Conservation (phyloP, 1,140 invertebrate genomes). For the Ips typographus region DNA sequence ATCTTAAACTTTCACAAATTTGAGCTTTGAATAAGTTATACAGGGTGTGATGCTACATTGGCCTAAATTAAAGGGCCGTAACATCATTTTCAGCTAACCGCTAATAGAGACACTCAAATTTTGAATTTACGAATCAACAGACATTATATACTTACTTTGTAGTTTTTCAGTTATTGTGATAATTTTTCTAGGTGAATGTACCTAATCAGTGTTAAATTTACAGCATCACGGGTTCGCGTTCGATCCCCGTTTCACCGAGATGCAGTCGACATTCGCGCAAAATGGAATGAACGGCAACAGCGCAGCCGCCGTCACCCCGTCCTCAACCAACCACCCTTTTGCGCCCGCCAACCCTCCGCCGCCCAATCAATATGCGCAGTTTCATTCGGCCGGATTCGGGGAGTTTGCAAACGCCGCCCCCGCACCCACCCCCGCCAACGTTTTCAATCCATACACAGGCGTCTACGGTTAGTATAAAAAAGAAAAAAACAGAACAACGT, state of each 20-base stretch:
- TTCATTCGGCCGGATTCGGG: constrained; percentile 54
- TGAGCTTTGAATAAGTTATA: too few relatives aligned
- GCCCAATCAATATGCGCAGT: constrained; percentile 54
- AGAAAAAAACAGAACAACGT: not conserved
- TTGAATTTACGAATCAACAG: too few relatives aligned
- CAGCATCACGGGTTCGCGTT: constrained; percentile 7
- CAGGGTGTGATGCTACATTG: too few relatives aligned
- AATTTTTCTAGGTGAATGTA: too few relatives aligned
- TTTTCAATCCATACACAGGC: constrained; percentile 59
- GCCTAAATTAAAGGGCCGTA: too few relatives aligned
- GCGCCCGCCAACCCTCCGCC: constrained; percentile 28
- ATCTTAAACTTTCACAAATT: too few relatives aligned
- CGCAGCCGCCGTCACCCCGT: constrained; percentile 40
- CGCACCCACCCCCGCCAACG: constrained; percentile 47
- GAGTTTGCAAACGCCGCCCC: constrained; percentile 51
- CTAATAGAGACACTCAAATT: too few relatives aligned
- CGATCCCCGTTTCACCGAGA: constrained; percentile 30
- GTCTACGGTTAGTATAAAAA: constrained; percentile 49
- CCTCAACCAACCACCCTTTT: constrained; percentile 30
- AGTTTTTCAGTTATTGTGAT: too few relatives aligned
- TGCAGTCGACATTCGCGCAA: constrained; percentile 17
- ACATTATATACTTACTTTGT: too few relatives aligned
- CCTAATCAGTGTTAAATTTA: too few relatives aligned
- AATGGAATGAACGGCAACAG: not conserved
- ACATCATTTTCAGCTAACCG: too few relatives aligned